Percentiles rank a stretch among this genome's conserved stretches.
Conservation (phyloP, 2,113 vertebrate species). For the Aepyceros melampus region DNA sequence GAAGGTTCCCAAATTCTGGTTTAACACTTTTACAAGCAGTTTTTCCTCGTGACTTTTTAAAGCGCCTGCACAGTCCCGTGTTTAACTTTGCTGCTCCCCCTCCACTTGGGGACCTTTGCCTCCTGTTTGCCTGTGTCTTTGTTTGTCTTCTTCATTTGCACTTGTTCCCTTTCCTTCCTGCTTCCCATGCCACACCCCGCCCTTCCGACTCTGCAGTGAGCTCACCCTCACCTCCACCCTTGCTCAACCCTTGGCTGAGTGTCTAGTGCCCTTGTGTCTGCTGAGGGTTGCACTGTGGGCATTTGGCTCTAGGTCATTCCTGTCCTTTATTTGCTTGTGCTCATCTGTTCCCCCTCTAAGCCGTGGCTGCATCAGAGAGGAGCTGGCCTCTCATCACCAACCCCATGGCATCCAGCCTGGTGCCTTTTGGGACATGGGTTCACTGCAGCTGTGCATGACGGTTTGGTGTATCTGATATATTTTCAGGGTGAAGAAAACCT, state of each 20-base stretch:
- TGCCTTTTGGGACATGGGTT: accelerated
- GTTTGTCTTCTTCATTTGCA: background rate
- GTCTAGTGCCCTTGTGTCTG: background rate
- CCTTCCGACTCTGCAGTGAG: background rate
- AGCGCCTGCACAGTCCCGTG: background rate
- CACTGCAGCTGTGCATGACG: background rate
- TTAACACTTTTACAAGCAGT: background rate
- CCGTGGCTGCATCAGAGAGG: background rate
- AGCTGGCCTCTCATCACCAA: background rate
- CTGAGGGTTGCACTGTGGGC: too few species aligned
- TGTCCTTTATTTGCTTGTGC: background rate
- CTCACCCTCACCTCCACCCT: background rate
- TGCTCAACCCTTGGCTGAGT: background rate
- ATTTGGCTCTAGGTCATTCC: background rate
- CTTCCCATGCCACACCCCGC: accelerated
- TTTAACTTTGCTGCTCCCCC: background rate
- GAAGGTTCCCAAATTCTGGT: background rate
- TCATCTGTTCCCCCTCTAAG: background rate
- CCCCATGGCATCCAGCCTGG: accelerated
- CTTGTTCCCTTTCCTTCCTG: background rate
- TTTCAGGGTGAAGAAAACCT: constrained; percentile 90
- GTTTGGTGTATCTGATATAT: background rate
- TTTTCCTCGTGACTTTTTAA: background rate
- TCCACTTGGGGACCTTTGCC: background rate
- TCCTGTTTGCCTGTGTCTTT: background rate